Evolutionary conservation across 1,140 invertebrate species (phyloP), one percentile per base, ranked within the genome.

Genomic region (Drosophila athabasca): DNA sequence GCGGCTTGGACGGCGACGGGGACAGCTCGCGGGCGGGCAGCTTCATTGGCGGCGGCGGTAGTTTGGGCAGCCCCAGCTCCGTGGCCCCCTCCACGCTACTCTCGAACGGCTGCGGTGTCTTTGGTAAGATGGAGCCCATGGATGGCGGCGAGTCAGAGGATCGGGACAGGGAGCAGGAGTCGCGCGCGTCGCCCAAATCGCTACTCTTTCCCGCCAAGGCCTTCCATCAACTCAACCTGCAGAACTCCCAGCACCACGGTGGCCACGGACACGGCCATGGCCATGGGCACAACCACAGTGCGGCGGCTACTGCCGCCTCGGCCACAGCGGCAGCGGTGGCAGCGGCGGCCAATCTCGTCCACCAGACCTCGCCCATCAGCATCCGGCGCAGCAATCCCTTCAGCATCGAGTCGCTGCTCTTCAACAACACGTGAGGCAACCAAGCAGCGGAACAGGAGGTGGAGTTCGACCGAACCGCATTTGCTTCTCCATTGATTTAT

Each of bases 371-470:
- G 61, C 85, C 91, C 46, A 93, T 94, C 72, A 94, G 93, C 67
- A 93, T 94, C 82, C 92, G 94, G 70, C 93, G 94, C 49, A 91
- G 96, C 92, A 91, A 96, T 92, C 96, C 96, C 19, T 97, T 97
- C 93, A 96, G 96, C 92, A 97, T 97, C 93, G 96, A 97, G 90
- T 96, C 95, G 49, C 92, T 96, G 67, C 93, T 96, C 80, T 94
- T 93, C 11, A 93, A 94, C 80, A 95, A 95, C 82, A 95, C 95
- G 93, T 95, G 94, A 94, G 90, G 75, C 62, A 88, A 46, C 68
- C 69, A 44, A 7, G 54, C 35, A 13, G 35, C 35, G 11, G 35
- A 39, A 19, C 35, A 43, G 48, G 46, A 45, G 31, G 22, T 39
- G 35, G 35, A 13, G 11, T 13, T 39, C 11, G 11, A 13, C 11